Evolutionary conservation across 2,113 vertebrate genomes (phyloP), one percentile per base, ranked within the genome.

Genomic region (Philantomba maxwellii): DNA sequence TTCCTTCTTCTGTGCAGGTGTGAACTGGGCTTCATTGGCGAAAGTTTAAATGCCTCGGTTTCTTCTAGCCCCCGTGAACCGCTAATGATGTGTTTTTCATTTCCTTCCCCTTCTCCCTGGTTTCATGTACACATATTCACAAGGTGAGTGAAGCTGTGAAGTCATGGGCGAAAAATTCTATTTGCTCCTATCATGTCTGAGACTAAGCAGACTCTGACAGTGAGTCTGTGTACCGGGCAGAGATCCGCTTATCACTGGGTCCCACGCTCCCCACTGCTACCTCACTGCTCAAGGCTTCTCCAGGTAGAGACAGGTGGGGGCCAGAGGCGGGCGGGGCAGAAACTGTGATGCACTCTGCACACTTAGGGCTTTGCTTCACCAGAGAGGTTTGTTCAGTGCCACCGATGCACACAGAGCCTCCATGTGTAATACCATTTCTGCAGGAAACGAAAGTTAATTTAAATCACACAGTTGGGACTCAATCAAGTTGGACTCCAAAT

Each of bases 11-110:
- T 53, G n/a, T 55, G 78, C 47, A 64, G 86, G 92, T 0, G 49
- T 53, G 81, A 85, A 81, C 12, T 39, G 58, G 64, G 25, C 10
- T 36, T 93, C 26, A 84, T n/a, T 64, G n/a, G 91, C 96, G 87
- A 93, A 96, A 47, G 89, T 87, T 98, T 73, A 97, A 97, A 97
- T 97, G 97, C 53, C 93, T 97, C 25, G 93, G n/a, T 97, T 98
- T 97, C 66, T 92, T 84, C 53, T 57, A 6, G 17, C 28, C 49
- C 19, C n/a, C 5, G 1, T 80, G 85, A 80, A 85, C 84, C 62
- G 14, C 81, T 58, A 88, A 87, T 3, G 26, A 75, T 62, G 64
- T 33, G 28, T 33, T 85, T 85, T 87, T 58, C 21, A 70, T 33
- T 80, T 92, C 85, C 85, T 84, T 53, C 21, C 17, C 25, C 8